These are phyloP conservation scores for Ormyrus rosae DNA, from an alignment of 2,888 invertebrate species.

Conservation along the genomic window DNA sequence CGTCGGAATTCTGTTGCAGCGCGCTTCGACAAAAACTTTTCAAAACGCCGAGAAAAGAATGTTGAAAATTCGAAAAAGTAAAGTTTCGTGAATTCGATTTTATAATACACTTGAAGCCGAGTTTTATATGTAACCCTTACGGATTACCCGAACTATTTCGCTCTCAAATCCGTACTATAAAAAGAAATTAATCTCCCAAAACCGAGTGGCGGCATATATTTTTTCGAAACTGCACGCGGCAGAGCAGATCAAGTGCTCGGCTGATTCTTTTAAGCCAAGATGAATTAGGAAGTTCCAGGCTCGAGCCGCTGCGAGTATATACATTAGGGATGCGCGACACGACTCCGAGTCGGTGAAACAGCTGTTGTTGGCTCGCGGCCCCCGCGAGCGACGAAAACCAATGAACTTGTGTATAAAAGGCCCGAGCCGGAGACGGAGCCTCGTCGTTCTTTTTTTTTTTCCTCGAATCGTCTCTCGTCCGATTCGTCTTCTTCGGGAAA, in stretches of 20 bases:
- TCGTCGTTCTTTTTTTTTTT: too few relatives aligned
- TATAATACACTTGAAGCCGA: too few relatives aligned
- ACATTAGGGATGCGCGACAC: slow-evolving; percentile 1
- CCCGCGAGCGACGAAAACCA: slow-evolving; percentile 30
- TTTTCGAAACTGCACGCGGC: neutral
- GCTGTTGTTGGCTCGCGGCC: slow-evolving; percentile 48
- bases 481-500: slow-evolving; percentile 33
- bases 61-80: too few relatives aligned
- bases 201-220: too few relatives aligned
- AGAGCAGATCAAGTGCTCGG: neutral
- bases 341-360: neutral
- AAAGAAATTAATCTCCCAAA: too few relatives aligned
- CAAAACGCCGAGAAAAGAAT: too few relatives aligned
- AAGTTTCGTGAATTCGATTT: too few relatives aligned
- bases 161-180: too few relatives aligned
- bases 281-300: slow-evolving; percentile 51
- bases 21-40: too few relatives aligned
- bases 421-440: neutral
- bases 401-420: slow-evolving; percentile 42
- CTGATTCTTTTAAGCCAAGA: slow-evolving; percentile 53
- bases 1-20: too few relatives aligned
- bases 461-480: neutral
- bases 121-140: too few relatives aligned
- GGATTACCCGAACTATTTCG: too few relatives aligned
- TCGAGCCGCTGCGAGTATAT: neutral